phyloP scores from a whole-genome alignment of 2,888 invertebrate genomes.

The Clanis bilineata region DNA sequence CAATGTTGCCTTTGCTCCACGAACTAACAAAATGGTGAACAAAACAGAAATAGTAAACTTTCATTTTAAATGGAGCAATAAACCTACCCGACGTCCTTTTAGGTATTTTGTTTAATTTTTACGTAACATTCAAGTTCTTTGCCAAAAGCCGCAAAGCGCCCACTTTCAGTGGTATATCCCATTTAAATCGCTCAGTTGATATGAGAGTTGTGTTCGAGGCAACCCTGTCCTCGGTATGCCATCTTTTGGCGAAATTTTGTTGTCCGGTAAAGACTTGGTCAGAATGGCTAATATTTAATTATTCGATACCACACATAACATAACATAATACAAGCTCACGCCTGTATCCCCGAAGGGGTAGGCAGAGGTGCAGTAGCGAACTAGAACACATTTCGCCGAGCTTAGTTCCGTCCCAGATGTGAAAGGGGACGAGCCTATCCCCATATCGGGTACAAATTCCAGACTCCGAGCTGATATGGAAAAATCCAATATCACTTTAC shows the following conservation, averaged over 20 bases:
- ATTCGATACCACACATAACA: neutral
- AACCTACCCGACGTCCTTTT: neutral
- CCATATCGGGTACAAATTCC: too few species aligned
- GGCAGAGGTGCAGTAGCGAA: too few species aligned
- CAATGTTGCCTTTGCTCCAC: neutral
- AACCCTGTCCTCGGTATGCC: slow-evolving; percentile 40
- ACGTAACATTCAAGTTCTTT: slow-evolving; percentile 13
- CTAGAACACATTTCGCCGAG: too few species aligned
- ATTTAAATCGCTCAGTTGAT: slow-evolving; percentile 56
- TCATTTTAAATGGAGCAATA: neutral
- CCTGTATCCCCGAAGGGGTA: too few species aligned
- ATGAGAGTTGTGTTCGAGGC: slow-evolving; percentile 36
- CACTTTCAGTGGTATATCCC: slow-evolving; percentile 38
- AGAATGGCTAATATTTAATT: slow-evolving; percentile 17
- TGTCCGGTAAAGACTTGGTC: slow-evolving; percentile 34
- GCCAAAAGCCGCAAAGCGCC: slow-evolving; percentile 42
- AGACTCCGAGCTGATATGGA: too few species aligned
- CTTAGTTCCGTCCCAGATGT: too few species aligned
- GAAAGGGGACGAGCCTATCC: too few species aligned
- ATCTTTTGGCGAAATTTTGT: slow-evolving; percentile 50
- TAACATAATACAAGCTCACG: too few species aligned
- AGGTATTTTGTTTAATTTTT: slow-evolving; percentile 11
- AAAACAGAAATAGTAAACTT: neutral
- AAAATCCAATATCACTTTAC: too few species aligned
- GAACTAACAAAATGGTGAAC: neutral